Evolutionary conservation across 2,113 vertebrate genomes (phyloP).

Genomic region (Mellivora capensis): DNA sequence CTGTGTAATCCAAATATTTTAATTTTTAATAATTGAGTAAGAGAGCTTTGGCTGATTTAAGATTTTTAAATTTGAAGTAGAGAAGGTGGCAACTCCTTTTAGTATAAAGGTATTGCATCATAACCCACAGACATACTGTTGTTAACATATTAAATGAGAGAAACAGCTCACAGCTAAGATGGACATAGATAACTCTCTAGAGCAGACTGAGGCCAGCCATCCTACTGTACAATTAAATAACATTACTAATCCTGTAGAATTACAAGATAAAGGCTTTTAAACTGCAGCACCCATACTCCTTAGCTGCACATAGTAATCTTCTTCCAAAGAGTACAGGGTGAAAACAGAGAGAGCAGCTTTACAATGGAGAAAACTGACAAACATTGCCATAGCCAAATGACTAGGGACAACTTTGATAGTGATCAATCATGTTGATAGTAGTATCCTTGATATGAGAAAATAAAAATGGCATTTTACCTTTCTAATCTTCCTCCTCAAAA

Average conservation of each 20-base stretch:
- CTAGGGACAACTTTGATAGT: background rate
- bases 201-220: background rate
- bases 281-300: background rate
- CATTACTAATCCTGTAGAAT: background rate
- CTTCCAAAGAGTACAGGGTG: background rate
- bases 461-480: background rate
- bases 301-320: background rate
- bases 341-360: background rate
- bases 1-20: background rate
- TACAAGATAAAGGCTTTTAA: background rate
- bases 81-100: background rate
- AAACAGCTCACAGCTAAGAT: background rate
- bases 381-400: background rate
- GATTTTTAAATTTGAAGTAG: background rate
- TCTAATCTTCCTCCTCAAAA: background rate
- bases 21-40: background rate
- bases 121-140: background rate
- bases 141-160: background rate
- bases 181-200: background rate
- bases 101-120: background rate
- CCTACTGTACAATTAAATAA: background rate
- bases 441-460: background rate
- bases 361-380: background rate
- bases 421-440: background rate
- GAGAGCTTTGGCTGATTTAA: background rate